Evolutionary conservation across 1,140 invertebrate genomes (phyloP), one percentile per base, ranked within the genome.

Genomic region (Palaemon carinicauda): DNA sequence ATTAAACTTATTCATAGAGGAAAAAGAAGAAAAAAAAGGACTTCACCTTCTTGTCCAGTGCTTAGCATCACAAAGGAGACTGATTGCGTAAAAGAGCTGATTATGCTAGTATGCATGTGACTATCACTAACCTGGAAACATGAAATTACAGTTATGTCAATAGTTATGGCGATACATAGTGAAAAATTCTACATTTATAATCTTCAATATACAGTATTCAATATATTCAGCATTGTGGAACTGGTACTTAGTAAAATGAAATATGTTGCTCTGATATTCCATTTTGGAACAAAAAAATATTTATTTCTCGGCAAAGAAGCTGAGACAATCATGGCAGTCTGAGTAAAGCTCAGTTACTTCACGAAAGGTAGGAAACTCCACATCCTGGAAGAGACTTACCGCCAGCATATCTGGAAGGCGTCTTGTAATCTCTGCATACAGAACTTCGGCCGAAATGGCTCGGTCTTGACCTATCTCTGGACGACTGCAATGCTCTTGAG

Each of bases 91-190:
- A 24, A 24, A 51, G 77, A 69, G 27, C 78, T 73, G 15, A 79
- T 24, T 19, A 29, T 77, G 51, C 87, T 87, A 19, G 82, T 80
- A 41, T n/a, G 41, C 41, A 60, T 51, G 78, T 89, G 89, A 1
- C 14, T 50, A 10, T 65, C 51, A 31, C 33, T 14, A 4, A 84
- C 78, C 84, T 87, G 88, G 14, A 33, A 27, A 15, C 56, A 50
- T 71, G 1, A 41, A 52, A 54, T 29, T 10, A 17, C 10, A 33
- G 7, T 41, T 4, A 41, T 41, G 41, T 41, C 41, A 41, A 12
- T 41, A 41, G 41, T 12, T 41, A 41, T 41, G 41, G 12, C 12
- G 41, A 41, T 41, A 41, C 12, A 12, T 41, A 41, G 0, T n/a
- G n/a, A 41, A 0, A 41, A 41, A 41, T 41, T 41, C 41, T 41